phyloP scores from a whole-genome alignment of 1,140 invertebrate genomes.

The Drosophila biarmipes region DNA sequence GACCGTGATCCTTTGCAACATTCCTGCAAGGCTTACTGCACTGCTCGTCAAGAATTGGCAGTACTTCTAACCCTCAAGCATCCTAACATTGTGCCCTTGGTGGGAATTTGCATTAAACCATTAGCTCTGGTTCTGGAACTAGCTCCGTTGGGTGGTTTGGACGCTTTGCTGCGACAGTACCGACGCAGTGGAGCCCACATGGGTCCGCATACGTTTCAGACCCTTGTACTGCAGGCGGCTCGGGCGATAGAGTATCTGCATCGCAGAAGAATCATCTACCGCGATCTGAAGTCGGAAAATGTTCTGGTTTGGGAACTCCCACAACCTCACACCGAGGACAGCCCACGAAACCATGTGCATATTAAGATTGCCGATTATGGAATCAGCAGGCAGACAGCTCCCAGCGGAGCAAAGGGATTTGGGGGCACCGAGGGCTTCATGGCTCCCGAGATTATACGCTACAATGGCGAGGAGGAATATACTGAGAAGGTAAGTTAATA shows the following conservation, averaged over 20 bases:
- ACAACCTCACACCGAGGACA: constrained; percentile 85
- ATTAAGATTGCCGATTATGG: constrained; percentile 98
- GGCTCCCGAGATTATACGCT: constrained; percentile 99
- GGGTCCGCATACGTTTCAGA: constrained; percentile 92
- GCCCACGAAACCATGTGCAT: constrained; percentile 89
- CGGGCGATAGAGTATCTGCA: constrained; percentile 98
- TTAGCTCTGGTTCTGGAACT: constrained; percentile 95
- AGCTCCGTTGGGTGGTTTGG: constrained; percentile 95
- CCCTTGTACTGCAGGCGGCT: constrained; percentile 95
- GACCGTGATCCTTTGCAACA: constrained; percentile 95
- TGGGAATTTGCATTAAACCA: constrained; percentile 94
- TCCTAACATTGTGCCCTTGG: constrained; percentile 95
- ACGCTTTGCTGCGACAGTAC: constrained; percentile 92
- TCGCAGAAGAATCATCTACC: constrained; percentile 96
- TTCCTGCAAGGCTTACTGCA: constrained; percentile 97
- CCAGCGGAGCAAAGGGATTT: constrained; percentile 98
- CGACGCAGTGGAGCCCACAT: constrained; percentile 92
- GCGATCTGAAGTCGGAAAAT: constrained; percentile 99
- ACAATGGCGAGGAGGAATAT: constrained; percentile 99
- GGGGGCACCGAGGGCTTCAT: constrained; percentile 99
- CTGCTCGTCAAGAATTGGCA: constrained; percentile 96
- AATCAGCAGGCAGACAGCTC: constrained; percentile 94
- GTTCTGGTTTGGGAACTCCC: constrained; percentile 98
- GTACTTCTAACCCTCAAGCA: constrained; percentile 94
- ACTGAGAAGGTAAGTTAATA: constrained; percentile 93